Base-by-base conservation (phyloP, 2,888 invertebrate genomes). In the Lasioglossum vierecki region DNA sequence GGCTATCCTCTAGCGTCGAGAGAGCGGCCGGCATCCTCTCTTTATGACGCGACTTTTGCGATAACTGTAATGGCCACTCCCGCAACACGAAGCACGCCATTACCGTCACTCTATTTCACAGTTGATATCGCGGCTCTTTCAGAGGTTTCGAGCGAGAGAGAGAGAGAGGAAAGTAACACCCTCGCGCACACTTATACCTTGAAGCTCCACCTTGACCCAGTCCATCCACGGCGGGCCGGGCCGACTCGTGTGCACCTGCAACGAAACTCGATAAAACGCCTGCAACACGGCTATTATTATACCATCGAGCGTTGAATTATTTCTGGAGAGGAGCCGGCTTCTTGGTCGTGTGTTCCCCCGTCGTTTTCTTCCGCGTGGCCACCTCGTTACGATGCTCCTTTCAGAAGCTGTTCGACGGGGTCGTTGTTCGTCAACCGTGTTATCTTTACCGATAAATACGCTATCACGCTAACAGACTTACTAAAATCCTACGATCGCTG, bases 1-100 rank as follows among this genome's bases (percentile, higher is more conserved):
- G 57, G 26, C 46, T 46, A 79, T 73, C 79, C 68, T 66, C 53
- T 18, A 22, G 66, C 60, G 66, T 26, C 35, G 30, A 4, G 13
- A 41, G 53, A 22, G 22, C 53, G 75, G 79, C 80, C 82, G 74
- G 84, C 85, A 75, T 86, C 83, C 53, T 53, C 85, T 79, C 88
- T 91, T 90, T 91, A 90, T 89, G 88, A 88, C 88, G 84, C 89
- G 88, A 89, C 90, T 88, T 86, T 86, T 60, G 89, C 91, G 93
- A 93, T 93, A 93, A 92, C 93, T 88, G 87, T 93, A 93, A 93
- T 93, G 91, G 93, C 91, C 90, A 89, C 89, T 91, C 86, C 88
- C 90, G 87, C 88, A 86, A 89, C 89, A 83, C 90, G 85, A 88
- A 92, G 91, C 87, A 89, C 85, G 77, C 90, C 89, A 91, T 92